A percentile compares a stretch with the other conserved stretches of the same genome.
Conservation (phyloP, 2,113 vertebrate genomes). For the Phalacrocorax aristotelis region DNA sequence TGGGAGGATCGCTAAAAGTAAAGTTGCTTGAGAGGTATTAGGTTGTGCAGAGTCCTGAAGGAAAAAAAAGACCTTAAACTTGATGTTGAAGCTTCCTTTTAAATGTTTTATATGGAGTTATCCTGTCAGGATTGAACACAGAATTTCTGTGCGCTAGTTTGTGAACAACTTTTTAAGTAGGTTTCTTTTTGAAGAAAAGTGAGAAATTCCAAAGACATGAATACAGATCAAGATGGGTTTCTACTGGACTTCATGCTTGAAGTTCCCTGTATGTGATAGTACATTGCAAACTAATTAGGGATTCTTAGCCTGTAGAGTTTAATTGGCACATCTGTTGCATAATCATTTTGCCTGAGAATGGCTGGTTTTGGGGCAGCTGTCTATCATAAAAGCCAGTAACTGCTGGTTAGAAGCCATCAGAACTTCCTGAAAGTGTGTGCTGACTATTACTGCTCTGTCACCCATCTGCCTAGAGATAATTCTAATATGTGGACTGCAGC, state of each 20-base stretch:
- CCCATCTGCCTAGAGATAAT: not conserved
- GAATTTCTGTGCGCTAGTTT: not conserved
- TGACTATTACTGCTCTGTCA: not conserved
- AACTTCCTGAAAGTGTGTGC: not conserved
- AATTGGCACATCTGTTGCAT: not conserved
- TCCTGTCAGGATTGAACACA: not conserved
- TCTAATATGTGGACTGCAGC: not conserved
- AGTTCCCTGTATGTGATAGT: not conserved
- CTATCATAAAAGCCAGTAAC: not conserved
- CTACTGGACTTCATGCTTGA: not conserved
- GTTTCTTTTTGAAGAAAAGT: not conserved
- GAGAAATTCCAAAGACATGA: not conserved
- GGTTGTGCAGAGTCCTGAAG: not conserved
- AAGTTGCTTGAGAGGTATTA: not conserved
- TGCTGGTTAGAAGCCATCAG: not conserved
- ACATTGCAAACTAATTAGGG: not conserved
- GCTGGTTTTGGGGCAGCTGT: not conserved
- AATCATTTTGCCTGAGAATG: not conserved
- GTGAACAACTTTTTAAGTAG: not conserved
- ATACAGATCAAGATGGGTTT: not conserved
- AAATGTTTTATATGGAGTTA: not conserved
- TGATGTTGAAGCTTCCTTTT: not conserved
- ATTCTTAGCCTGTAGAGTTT: not conserved
- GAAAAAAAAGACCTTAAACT: not conserved
- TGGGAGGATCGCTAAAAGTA: not conserved